These are phyloP conservation scores for Gobiocypris rarus DNA, from an alignment of 2,113 vertebrate species.

Conservation along the genomic window DNA sequence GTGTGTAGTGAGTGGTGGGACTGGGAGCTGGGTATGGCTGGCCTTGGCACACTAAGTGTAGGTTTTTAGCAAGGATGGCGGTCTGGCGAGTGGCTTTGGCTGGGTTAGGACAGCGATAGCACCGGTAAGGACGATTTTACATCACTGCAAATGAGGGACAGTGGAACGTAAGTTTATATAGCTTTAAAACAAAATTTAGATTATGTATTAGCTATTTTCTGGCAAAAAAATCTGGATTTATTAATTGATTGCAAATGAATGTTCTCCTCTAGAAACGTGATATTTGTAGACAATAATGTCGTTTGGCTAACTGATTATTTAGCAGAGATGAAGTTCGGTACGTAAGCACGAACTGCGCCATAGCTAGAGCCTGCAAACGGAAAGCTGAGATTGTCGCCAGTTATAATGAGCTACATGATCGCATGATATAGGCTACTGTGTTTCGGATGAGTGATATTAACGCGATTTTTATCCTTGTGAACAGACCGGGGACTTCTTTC, in stretches of 20 bases:
- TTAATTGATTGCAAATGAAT: not conserved
- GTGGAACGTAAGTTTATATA: constrained; percentile 86
- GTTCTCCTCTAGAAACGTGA: constrained; percentile 7
- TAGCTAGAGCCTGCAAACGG: not conserved
- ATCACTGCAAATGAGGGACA: constrained; percentile 74
- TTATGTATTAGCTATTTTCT: constrained; percentile 17
- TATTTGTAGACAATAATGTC: not conserved
- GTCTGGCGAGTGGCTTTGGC: constrained; percentile 74
- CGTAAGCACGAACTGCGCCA: not conserved
- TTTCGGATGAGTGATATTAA: not conserved
- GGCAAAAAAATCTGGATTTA: not conserved
- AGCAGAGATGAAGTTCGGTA: not conserved
- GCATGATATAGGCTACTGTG: not conserved
- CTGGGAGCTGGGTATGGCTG: constrained; percentile 83
- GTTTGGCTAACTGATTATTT: not conserved
- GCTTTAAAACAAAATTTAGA: constrained; percentile 50
- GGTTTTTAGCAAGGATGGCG: constrained; percentile 74
- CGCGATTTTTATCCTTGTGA: not conserved
- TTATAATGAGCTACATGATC: not conserved
- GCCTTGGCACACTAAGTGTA: constrained; percentile 80
- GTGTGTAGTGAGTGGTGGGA: constrained; percentile 83
- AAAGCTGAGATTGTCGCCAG: constrained; percentile 15
- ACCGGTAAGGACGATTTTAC: constrained; percentile 71
- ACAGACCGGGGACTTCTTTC: not conserved
- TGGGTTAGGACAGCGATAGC: constrained; percentile 77